These are phyloP conservation scores for Helicoverpa armigera DNA, from an alignment of 1,140 invertebrate genomes.

Conservation along the genomic window DNA sequence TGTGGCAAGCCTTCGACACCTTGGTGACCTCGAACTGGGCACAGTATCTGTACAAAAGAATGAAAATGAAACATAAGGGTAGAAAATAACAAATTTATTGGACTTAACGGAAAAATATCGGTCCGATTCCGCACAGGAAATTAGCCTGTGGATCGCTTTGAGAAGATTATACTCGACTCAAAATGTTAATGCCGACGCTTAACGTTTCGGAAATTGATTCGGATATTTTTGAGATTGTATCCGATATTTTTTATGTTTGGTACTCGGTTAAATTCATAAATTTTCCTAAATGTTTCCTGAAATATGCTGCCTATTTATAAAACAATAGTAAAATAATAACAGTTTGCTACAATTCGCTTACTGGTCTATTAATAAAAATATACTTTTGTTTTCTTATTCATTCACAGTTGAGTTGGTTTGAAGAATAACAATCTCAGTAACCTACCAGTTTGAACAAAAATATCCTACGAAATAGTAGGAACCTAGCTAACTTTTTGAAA, in stretches of 20 bases:
- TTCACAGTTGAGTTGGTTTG: too few species aligned
- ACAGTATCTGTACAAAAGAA: slow-evolving; percentile 90
- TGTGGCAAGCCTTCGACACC: slow-evolving; percentile 92
- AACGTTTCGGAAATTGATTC: background rate
- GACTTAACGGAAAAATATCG: slow-evolving; percentile 24
- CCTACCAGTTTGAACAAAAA: too few species aligned
- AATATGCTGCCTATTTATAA: too few species aligned
- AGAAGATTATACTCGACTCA: background rate
- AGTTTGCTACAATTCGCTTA: too few species aligned
- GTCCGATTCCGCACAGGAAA: slow-evolving; percentile 25
- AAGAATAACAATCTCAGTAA: too few species aligned
- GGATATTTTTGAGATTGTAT: background rate
- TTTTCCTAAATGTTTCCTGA: background rate
- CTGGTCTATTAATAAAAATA: too few species aligned
- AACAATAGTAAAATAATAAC: too few species aligned
- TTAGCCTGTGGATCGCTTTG: background rate
- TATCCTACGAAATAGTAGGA: too few species aligned
- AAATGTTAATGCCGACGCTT: background rate
- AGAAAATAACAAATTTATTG: slow-evolving; percentile 17
- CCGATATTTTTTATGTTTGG: background rate
- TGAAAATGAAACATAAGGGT: slow-evolving; percentile 26
- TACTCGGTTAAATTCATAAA: background rate
- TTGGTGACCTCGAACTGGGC: slow-evolving; percentile 94
- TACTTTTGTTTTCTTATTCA: too few species aligned
- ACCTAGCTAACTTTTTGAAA: too few species aligned